A percentile compares a stretch with the other conserved stretches of the same genome.
phyloP scores from a whole-genome alignment of 2,888 invertebrate species.

The Ischnura elegans region DNA sequence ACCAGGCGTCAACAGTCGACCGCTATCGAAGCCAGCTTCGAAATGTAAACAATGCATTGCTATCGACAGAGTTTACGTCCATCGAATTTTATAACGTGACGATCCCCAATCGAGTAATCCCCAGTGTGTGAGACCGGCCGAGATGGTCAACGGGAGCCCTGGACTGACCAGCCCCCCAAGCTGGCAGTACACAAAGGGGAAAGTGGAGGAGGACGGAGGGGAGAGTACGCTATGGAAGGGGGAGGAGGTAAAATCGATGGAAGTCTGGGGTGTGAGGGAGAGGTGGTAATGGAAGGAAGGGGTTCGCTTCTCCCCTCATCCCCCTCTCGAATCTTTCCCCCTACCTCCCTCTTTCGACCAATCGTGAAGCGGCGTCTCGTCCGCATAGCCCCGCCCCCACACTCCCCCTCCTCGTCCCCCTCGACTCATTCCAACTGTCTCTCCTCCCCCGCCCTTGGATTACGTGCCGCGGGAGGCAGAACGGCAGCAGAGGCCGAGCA shows the following conservation, averaged over 20 bases:
- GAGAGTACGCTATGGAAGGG: not conserved
- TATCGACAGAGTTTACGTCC: too few relatives aligned
- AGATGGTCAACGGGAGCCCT: too few relatives aligned
- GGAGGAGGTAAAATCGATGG: not conserved
- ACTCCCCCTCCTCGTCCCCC: not conserved
- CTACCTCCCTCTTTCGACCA: not conserved
- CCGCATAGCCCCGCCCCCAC: not conserved
- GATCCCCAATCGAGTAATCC: too few relatives aligned
- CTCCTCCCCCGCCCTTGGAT: not conserved
- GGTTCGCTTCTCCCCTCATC: not conserved
- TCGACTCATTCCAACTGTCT: not conserved
- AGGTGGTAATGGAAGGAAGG: slow-evolving; percentile 21
- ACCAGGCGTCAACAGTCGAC: too few relatives aligned
- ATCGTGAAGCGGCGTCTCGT: not conserved
- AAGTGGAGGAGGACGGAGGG: not conserved
- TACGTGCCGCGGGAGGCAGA: not conserved
- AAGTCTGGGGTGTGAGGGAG: not conserved
- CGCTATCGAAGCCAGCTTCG: too few relatives aligned
- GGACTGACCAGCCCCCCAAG: not conserved
- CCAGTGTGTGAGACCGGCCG: too few relatives aligned
- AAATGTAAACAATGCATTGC: too few relatives aligned
- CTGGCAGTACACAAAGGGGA: not conserved
- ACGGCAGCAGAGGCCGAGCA: slow-evolving; percentile 16
- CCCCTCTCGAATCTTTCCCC: not conserved
- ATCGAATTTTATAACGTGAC: too few relatives aligned